Evolutionary conservation across 2,797 vertebrate genomes (phyloP), one percentile per base, ranked within the genome.

Genomic region (Ptychobarbus kaznakovi): DNA sequence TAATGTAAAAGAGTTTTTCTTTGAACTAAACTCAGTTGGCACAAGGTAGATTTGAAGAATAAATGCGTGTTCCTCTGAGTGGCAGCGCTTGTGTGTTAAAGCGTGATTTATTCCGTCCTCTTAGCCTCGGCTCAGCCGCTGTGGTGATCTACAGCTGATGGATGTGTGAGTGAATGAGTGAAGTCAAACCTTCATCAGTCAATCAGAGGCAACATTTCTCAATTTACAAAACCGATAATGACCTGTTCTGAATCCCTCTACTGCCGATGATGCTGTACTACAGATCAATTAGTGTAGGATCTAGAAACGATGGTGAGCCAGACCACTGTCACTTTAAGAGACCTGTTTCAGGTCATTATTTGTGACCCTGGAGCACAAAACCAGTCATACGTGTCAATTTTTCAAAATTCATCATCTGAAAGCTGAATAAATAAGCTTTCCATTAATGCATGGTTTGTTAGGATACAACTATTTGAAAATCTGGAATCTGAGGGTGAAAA

Each of bases 41-140:
- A 68, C 38, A 10, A 86, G 91, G 89, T 91, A 89, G 82, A 90
- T 87, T 87, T 86, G 88, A 92, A 49, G 81, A 87, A 42, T 87
- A 81, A 81, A 90, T 93, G 91, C 88, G 86, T 88, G 89, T 90
- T 77, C 69, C 63, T 80, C 76, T 91, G 92, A 94, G 61, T 93
- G 93, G 93, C 93, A 92, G 92, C 81, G 89, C 90, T 90, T 90
- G 80, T 88, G 89, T 90, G 89, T 89, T 88, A 85, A 83, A 91
- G 82, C 92, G 89, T 92, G 93, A 95, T 95, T 94, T 93, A 95
- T 95, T 89, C 91, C 88, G 4, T 70, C 11, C 75, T 94, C 90
- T 92, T 91, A 91, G 92, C 82, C 63, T 65, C 79, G 68, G 84
- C 85, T 85, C 79, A 85, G 86, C 85, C 68, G 91, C 91, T 89